Base-by-base conservation (phyloP, 1,140 invertebrate species). In the Drosophila neocordata region DNA sequence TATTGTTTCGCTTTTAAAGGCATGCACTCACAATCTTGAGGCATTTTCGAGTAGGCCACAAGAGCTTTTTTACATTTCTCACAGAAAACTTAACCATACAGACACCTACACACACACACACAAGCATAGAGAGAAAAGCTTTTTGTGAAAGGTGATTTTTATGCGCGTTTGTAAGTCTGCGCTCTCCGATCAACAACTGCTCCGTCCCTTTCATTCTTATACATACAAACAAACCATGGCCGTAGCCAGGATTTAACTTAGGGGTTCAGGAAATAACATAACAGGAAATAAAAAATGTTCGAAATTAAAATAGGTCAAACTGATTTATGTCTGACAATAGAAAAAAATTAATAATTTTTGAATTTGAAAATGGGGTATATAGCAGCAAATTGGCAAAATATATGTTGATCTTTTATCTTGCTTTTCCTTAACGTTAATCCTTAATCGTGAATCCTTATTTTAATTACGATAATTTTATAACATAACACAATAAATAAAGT, bases 91-190 rank as follows among this genome's bases (percentile, higher is more conserved):
- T 20, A 51, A 35, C 66, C 41, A 37, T 24, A 77, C 73, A 70
- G 53, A 83, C 69, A 81, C 51, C 74, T 20, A 65, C 58, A 61
- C 61, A 83, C 69, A 81, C 51, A 74, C 37, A 65, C 58, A 61
- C 61, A 58, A 80, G 63, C 67, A 75, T 75, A 66, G 65, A 87
- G 82, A 82, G 82, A 78, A 87, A 85, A 85, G 81, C 81, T 85
- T 87, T 85, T 85, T 85, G 82, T 85, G 82, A 85, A 85, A 85
- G 82, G 82, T 85, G 82, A 77, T 87, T 80, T 81, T 81, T 81
- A 63, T 79, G 61, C 63, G 77, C 77, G 65, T 62, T 78, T 77
- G 67, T 78, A 76, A 74, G 59, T 18, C 35, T 60, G 38, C 38
- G 38, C 58, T 60, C 37, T 24, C 22, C 37, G 38, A 60, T 31